Conservation (phyloP, 2,113 vertebrate genomes). For the Ursus arctos region DNA sequence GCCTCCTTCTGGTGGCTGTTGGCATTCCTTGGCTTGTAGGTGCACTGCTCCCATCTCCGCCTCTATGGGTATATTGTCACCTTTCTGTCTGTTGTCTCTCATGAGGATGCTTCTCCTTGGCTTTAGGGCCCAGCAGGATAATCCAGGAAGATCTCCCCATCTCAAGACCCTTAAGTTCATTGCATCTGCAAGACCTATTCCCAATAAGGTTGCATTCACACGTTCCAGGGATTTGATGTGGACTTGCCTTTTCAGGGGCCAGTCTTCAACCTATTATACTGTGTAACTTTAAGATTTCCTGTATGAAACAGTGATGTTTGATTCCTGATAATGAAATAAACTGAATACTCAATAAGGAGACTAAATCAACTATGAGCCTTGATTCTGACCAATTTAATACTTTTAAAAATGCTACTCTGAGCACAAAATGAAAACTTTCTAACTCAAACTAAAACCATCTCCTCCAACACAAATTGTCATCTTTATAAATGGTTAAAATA, state of each 20-base stretch:
- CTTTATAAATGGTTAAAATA: conserved; percentile 82
- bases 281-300: conserved; percentile 6
- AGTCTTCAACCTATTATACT: neutral
- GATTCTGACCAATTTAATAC: conserved; percentile 52
- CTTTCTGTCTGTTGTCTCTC: neutral
- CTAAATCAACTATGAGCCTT: conserved; percentile 10
- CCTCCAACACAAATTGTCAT: conserved; percentile 77
- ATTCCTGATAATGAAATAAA: conserved; percentile 7
- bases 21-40: neutral
- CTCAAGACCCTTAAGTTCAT: conserved; percentile 13
- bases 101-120: neutral
- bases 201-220: neutral
- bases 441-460: conserved; percentile 68
- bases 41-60: neutral
- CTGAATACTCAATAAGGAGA: neutral
- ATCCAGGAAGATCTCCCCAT: neutral
- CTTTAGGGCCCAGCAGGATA: neutral
- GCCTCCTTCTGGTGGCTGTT: neutral
- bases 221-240: neutral
- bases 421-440: conserved; percentile 63
- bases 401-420: conserved; percentile 47
- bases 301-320: neutral
- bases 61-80: neutral
- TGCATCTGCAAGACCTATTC: neutral
- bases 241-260: neutral